Conservation (phyloP, 1,140 invertebrate genomes). For the Brachionus paranguensis region DNA sequence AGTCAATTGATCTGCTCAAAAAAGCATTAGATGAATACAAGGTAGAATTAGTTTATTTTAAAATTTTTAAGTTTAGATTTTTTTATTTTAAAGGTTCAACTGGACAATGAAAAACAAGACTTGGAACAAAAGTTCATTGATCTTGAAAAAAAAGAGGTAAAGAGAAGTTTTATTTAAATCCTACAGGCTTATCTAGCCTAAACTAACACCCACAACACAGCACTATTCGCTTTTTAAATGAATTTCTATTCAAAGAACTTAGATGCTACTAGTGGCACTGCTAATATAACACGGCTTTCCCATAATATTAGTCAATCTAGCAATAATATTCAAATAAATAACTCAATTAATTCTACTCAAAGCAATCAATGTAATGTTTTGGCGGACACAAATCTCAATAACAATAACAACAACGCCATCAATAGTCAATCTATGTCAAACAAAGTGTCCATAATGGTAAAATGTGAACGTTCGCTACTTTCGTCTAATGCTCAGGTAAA, state of each 20-base stretch:
- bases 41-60: not conserved
- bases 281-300: conserved; percentile 17
- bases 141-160: conserved; percentile 34
- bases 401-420: not conserved
- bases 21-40: conserved; percentile 21
- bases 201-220: not conserved
- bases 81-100: not conserved
- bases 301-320: not conserved
- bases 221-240: not conserved
- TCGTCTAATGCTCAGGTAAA: not conserved
- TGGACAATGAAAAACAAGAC: not conserved
- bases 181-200: not conserved
- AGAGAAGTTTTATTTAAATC: not conserved
- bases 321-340: conserved; percentile 17
- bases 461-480: not conserved
- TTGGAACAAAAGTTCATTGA: conserved; percentile 19
- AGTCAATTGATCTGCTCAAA: conserved; percentile 18
- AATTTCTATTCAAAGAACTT: conserved; percentile 7
- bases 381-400: not conserved
- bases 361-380: not conserved
- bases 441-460: conserved; percentile 12
- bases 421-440: not conserved
- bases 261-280: conserved; percentile 21
- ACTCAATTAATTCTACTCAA: not conserved
- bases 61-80: not conserved